Evolutionary conservation across 1,140 invertebrate species (phyloP).

Genomic region (Musca domestica): DNA sequence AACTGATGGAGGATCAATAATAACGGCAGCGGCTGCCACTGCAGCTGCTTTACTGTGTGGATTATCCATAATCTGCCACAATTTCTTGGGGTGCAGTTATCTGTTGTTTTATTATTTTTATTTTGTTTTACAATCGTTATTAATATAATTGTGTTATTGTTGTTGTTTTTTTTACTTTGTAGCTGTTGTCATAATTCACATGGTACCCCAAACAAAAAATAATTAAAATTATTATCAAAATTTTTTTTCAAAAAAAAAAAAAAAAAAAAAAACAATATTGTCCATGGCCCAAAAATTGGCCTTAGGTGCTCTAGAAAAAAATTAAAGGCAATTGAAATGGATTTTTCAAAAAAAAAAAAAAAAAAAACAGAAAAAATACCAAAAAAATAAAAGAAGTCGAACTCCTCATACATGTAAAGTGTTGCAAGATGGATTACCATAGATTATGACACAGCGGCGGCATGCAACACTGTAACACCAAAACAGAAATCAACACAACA

Average conservation of each 20-base stretch:
- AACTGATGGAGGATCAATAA: conserved; percentile 1
- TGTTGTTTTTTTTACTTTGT: conserved; percentile 12
- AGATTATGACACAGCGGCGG: conserved; percentile 12
- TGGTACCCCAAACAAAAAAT: conserved; percentile 9
- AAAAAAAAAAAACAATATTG: not conserved
- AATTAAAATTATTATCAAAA: conserved; percentile 24
- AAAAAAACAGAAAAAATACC: too few species aligned
- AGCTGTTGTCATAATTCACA: conserved; percentile 10
- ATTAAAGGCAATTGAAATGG: too few species aligned
- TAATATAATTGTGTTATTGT: conserved; percentile 9
- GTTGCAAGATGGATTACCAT: conserved; percentile 5
- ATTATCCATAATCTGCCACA: not conserved
- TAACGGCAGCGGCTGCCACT: not conserved
- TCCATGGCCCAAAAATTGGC: not conserved
- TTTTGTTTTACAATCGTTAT: conserved; percentile 15
- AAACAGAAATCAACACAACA: not conserved
- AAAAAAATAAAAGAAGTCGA: too few species aligned
- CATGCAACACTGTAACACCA: not conserved
- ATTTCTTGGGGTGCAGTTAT: conserved; percentile 14
- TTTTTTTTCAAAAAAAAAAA: not conserved
- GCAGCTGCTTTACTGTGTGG: not conserved
- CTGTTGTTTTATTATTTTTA: conserved; percentile 18
- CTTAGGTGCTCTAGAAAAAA: too few species aligned
- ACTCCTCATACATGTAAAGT: too few species aligned
- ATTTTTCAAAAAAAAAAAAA: not conserved